Base-by-base conservation (phyloP, 1,140 invertebrate genomes). In the Polypedilum vanderplanki region DNA sequence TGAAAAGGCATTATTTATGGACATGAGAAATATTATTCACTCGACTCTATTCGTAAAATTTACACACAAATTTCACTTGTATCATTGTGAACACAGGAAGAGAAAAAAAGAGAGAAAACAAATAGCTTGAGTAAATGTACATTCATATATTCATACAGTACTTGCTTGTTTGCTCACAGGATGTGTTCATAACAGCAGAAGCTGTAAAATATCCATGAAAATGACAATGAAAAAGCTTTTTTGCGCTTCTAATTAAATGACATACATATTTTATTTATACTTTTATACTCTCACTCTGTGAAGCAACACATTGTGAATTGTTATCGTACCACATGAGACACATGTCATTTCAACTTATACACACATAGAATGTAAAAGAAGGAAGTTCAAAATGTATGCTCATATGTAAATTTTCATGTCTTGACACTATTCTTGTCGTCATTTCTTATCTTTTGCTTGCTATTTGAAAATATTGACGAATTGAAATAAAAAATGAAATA, bases 251-350 rank as follows among this genome's bases (percentile, higher is more conserved):
- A 57, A 57, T 57, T 57, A 57, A 57, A 57, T 57, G 46, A 57
- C 46, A 57, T 15, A n/a, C 46, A 57, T 57, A 57, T 57, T 57
- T 57, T 57, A 57, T 57, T n/a, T n/a, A 57, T 33, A 33, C 24
- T 33, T 57, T n/a, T n/a, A 57, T 33, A 33, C 24, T 33, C 24
- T 33, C 24, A 33, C 24, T 33, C n/a, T 12, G 46, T 1, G 46
- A 15, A n/a, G 15, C 41, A 46, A 57, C 46, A 57, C 46, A 57
- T 57, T 57, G 24, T 57, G 46, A 57, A 57, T 57, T 57, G n/a
- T 57, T n/a, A 57, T 57, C 46, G 15, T 57, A n/a, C 46, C 46
- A 57, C 46, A 57, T 57, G 46, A 57, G 46, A 57, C 46, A 57
- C 46, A 57, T 57, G 46, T 57, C 46, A 57, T 12, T 57, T 57